Evolutionary conservation across 2,888 invertebrate species (phyloP), one percentile per base, ranked within the genome.

Genomic region (Cosmopolites sordidus): DNA sequence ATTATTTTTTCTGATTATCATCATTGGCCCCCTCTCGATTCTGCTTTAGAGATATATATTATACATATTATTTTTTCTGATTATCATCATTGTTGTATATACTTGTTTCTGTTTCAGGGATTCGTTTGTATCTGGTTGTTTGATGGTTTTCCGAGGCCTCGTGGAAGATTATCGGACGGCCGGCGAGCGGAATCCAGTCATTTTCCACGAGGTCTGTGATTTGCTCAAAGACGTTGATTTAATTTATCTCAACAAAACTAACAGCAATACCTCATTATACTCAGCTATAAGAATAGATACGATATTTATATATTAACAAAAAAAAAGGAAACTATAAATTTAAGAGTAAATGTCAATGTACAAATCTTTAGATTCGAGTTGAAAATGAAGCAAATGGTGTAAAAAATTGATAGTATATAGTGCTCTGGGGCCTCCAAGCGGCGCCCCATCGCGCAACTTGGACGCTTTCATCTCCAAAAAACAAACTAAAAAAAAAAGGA

Each of bases 221-320:
- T 54, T 54, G 54, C 54, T 54, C 54, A 54, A 54, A 44, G 18
- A 41, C 5, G 33, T 33, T 33, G 33, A 33, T 33, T 33, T 33
- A n/a, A 5, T 47, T 52, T 56, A 43, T 56, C 54, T 58, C 43
- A 56, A 69, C 66, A 70, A 70, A 68, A 70, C 49, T 46, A 73
- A 75, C 75, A 71, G 70, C 73, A 75, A 75, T 75, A 75, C 74
- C 75, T 75, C 75, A 74, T 66, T 65, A 70, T 65, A 46, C 74
- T 75, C 74, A 74, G 74, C 70, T 73, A 73, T 58, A 64, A 67
- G 67, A 64, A 65, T 69, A 72, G 66, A 68, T 66, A 67, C 66
- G 68, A 69, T 73, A 74, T 73, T 72, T 73, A 73, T 73, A 73
- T 71, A 70, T 55, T 51, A 33, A 27, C 27, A 27, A 49, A 30